Base-by-base conservation (phyloP, 2,113 vertebrate species). In the Cacatua alba region DNA sequence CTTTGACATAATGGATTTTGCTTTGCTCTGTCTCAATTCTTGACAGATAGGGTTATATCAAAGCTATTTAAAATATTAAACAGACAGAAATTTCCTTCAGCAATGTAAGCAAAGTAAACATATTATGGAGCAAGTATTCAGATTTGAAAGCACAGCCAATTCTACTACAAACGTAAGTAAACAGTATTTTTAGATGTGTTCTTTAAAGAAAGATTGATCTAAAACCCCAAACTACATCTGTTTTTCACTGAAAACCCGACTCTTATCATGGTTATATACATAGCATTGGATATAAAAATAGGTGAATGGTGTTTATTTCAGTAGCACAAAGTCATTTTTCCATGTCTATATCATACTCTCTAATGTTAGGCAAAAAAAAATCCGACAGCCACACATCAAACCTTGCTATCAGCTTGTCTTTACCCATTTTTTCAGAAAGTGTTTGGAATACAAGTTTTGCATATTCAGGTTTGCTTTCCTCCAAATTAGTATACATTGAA, bases 81-180 rank as follows among this genome's bases (percentile, higher is more conserved):
- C 31, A 91, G 91, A 92, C 37, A 90, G 55, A 92, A 70, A 28
- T 90, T 71, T 95, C 48, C 74, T 86, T 95, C 90, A 86, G 69
- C 84, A 92, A 59, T 77, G 21, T 80, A 94, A 90, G 52, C 26
- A 86, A 89, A 93, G n/a, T 63, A 91, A 91, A 95, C 28, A 51
- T 64, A 69, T 10, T 0, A 0, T 37, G 82, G 46, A 90, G 25
- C 25, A 7, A 49, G 46, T 55, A 70, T 29, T 69, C 44, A 79
- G 43, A 91, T 65, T 83, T 53, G 55, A 92, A 95, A 94, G 18
- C 20, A 67, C 13, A 43, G 62, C 17, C 17, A 78, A 49, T 74
- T 85, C 28, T 57, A 59, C 33, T 88, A 68, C 13, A 90, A 62
- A n/a, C 28, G 15, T 43, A 88, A 83, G 12, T 29, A 19, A 92